Percentiles rank a stretch among this genome's conserved stretches.
These are phyloP conservation scores for Nettapus auritus DNA, from an alignment of 2,113 vertebrate species.

Conservation along the genomic window DNA sequence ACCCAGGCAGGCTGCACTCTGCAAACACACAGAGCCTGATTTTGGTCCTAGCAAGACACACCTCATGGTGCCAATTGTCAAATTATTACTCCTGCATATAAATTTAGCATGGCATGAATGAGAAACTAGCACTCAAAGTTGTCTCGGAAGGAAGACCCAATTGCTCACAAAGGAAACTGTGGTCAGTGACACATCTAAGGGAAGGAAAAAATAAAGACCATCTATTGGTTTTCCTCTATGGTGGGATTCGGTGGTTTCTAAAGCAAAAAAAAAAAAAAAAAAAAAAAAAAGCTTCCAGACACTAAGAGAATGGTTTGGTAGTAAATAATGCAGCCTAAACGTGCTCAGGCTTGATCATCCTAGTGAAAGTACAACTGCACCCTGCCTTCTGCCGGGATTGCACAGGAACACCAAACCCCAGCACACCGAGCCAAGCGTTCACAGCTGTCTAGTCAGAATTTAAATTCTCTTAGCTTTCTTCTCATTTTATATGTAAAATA, in stretches of 20 bases:
- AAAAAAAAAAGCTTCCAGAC: background rate
- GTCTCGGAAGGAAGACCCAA: background rate
- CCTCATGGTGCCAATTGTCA: background rate
- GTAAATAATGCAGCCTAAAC: background rate
- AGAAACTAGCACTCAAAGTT: background rate
- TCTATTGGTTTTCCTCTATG: background rate
- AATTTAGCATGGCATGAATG: background rate
- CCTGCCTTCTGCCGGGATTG: background rate
- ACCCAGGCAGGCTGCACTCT: background rate
- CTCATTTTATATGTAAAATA: background rate
- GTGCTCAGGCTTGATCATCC: background rate
- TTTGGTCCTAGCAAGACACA: background rate
- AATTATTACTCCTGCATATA: background rate
- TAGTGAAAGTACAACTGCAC: background rate
- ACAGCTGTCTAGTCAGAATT: background rate
- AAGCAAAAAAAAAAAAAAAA: background rate
- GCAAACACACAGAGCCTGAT: background rate
- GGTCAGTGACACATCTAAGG: background rate
- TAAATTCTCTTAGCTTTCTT: background rate
- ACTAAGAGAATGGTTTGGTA: background rate
- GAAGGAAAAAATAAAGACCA: background rate
- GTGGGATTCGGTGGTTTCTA: background rate
- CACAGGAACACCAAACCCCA: accelerated
- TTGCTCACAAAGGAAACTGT: background rate
- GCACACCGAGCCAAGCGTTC: background rate